phyloP scores from a whole-genome alignment of 2,113 vertebrate species.

The Otocyon megalotis region DNA sequence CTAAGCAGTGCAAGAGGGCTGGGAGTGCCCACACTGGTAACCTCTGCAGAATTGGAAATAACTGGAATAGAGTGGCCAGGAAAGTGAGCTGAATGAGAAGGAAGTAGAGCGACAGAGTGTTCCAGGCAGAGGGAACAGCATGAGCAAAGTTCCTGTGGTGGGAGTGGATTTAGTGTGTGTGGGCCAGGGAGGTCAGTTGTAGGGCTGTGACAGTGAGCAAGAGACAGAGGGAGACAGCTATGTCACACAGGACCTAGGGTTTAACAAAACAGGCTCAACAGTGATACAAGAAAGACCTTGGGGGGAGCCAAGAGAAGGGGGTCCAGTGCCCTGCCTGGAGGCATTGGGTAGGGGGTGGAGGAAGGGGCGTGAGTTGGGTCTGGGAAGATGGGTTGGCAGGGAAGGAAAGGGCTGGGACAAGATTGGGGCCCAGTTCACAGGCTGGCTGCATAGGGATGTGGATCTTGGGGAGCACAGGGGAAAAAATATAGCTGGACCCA shows the following conservation, averaged over 20 bases:
- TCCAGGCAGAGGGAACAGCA: background rate
- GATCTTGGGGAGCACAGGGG: background rate
- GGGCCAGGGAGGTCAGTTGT: background rate
- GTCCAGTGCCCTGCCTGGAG: background rate
- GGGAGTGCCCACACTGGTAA: fast-evolving
- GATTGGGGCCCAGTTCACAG: background rate
- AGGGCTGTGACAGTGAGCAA: background rate
- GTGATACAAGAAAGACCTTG: background rate
- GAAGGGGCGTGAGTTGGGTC: background rate
- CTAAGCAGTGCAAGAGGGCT: background rate
- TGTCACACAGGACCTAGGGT: fast-evolving
- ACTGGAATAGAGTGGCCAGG: background rate
- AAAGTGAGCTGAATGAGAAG: background rate
- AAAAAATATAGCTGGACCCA: background rate
- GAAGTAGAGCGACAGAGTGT: background rate
- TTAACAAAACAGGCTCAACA: background rate
- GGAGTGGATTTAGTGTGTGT: background rate
- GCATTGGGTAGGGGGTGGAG: background rate
- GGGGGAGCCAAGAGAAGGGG: background rate
- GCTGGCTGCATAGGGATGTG: background rate
- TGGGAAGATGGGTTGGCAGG: background rate
- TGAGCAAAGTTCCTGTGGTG: background rate
- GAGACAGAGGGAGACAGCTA: background rate
- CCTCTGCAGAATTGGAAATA: background rate
- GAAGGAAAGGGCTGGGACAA: background rate